Percentiles rank a stretch among this genome's conserved stretches.
Conservation (phyloP, 2,113 vertebrate species). For the Grallaria varia region DNA sequence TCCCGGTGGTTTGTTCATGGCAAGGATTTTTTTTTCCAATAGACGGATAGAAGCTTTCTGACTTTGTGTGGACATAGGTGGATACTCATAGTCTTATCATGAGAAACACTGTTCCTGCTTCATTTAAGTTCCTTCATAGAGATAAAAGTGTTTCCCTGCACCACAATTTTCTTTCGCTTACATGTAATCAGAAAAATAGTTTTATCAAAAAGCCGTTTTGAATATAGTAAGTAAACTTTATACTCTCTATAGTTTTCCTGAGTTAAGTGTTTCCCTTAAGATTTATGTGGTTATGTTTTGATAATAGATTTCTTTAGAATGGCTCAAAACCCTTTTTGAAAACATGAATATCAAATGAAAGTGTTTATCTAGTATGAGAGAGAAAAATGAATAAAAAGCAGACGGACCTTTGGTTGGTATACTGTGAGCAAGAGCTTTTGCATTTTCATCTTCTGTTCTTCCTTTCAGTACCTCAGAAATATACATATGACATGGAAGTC, state of each 20-base stretch:
- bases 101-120: neutral
- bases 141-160: neutral
- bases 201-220: neutral
- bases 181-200: neutral
- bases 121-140: neutral
- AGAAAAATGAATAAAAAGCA: neutral
- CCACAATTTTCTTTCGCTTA: neutral
- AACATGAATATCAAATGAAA: neutral
- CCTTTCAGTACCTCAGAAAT: neutral
- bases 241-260: neutral
- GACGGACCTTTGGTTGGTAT: neutral
- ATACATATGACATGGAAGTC: neutral
- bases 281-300: neutral
- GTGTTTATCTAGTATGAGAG: neutral
- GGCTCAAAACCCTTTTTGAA: neutral
- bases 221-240: neutral
- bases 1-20: neutral
- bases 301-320: neutral
- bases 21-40: neutral
- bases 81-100: neutral
- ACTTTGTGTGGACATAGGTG: neutral
- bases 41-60: neutral
- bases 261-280: neutral
- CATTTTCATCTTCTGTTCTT: neutral
- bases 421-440: neutral